Evolutionary conservation across 2,113 vertebrate genomes (phyloP).

Genomic region (Myotis lucifugus): DNA sequence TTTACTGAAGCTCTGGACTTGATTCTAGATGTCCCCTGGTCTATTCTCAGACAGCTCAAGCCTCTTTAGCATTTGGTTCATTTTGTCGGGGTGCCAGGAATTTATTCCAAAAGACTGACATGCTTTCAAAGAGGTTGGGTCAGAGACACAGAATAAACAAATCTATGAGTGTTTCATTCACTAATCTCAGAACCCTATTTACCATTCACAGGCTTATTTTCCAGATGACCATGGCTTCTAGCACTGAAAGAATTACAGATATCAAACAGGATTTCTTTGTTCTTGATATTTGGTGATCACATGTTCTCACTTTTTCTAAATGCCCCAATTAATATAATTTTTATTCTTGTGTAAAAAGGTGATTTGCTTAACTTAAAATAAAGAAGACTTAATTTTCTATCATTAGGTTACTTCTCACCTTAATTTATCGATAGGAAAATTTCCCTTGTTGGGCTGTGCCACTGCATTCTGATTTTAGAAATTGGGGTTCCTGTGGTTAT

Average conservation of each 20-base stretch:
- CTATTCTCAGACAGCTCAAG: slow-evolving; percentile 17
- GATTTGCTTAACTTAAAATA: background rate
- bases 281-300: background rate
- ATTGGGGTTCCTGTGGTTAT: background rate
- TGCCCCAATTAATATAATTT: background rate
- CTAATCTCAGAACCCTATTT: slow-evolving; percentile 13
- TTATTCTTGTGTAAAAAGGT: background rate
- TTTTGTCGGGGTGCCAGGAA: slow-evolving; percentile 43
- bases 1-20: background rate
- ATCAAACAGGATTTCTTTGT: slow-evolving; percentile 1
- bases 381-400: background rate
- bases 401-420: background rate
- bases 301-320: background rate
- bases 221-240: background rate
- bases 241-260: background rate
- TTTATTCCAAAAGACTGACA: slow-evolving; percentile 41
- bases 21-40: background rate
- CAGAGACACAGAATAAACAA: slow-evolving; percentile 41
- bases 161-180: background rate
- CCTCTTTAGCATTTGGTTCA: slow-evolving; percentile 23
- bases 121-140: background rate
- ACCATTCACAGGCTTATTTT: background rate
- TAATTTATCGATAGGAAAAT: background rate
- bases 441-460: background rate
- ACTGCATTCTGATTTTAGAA: background rate